A percentile compares a stretch with the other conserved stretches of the same genome.
phyloP scores from a whole-genome alignment of 2,888 invertebrate genomes.

The Octodonta nipae region DNA sequence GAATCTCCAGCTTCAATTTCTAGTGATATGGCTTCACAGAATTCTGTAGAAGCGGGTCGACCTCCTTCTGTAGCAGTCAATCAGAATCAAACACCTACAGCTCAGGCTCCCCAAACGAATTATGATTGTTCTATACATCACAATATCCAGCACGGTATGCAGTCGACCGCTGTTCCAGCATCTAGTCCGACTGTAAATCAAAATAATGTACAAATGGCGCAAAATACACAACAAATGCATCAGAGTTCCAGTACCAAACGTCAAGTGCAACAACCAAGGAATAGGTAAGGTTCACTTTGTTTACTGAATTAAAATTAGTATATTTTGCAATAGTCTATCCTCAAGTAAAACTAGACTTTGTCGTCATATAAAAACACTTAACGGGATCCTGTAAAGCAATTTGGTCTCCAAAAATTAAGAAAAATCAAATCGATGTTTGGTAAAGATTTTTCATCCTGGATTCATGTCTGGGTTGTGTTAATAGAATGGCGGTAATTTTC shows the following conservation, averaged over 20 bases:
- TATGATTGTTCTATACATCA: constrained; percentile 58
- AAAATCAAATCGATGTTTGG: too few relatives aligned
- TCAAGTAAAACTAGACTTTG: too few relatives aligned
- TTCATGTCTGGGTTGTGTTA: too few relatives aligned
- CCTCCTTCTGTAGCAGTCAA: constrained; percentile 42
- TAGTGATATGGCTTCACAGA: constrained; percentile 69
- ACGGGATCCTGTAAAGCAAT: too few relatives aligned
- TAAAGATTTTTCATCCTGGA: too few relatives aligned
- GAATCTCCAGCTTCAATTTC: constrained; percentile 83
- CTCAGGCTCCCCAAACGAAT: constrained; percentile 33
- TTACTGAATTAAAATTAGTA: too few relatives aligned
- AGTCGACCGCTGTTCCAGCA: constrained; percentile 32
- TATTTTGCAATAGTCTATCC: too few relatives aligned
- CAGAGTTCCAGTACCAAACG: constrained; percentile 27
- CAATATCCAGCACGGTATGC: constrained; percentile 18
- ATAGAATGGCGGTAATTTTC: too few relatives aligned
- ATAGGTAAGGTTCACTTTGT: too few relatives aligned
- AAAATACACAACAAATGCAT: constrained; percentile 22
- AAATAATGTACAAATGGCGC: constrained; percentile 25
- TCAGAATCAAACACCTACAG: constrained; percentile 20
- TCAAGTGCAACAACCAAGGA: constrained; percentile 28
- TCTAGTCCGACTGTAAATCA: constrained; percentile 34
- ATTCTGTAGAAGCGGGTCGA: constrained; percentile 47
- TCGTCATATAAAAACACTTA: too few relatives aligned
- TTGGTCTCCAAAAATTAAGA: too few relatives aligned